These are phyloP conservation scores for Helogale parvula DNA, from an alignment of 2,113 vertebrate species.

Conservation along the genomic window DNA sequence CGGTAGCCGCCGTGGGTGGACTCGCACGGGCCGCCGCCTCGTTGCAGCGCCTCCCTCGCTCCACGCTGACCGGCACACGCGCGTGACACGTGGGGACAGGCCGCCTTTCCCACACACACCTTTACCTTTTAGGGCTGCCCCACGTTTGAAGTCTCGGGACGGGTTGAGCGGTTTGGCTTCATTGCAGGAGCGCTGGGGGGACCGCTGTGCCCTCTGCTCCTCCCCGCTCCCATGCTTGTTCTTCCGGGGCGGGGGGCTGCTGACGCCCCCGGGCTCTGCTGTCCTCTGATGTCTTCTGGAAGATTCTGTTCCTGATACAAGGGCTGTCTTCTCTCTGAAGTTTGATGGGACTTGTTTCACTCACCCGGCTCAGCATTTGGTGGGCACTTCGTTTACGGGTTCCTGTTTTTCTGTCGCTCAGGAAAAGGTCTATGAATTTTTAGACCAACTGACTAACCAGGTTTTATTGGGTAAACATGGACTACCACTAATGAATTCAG, in stretches of 20 bases:
- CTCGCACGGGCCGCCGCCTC: accelerated
- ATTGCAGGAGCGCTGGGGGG: neutral
- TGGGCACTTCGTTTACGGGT: too few relatives aligned
- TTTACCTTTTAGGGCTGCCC: neutral
- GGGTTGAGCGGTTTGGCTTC: neutral
- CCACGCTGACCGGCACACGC: accelerated
- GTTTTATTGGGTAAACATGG: neutral
- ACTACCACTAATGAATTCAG: neutral
- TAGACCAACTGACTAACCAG: neutral
- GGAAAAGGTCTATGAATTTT: neutral
- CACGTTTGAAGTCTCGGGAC: neutral
- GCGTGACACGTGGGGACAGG: accelerated
- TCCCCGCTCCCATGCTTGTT: too few relatives aligned
- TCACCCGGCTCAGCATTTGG: neutral
- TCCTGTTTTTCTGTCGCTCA: neutral
- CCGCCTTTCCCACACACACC: neutral
- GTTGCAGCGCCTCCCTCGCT: accelerated
- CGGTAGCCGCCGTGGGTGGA: accelerated
- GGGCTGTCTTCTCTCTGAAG: neutral
- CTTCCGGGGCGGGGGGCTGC: accelerated
- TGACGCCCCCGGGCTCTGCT: neutral
- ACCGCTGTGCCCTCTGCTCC: neutral
- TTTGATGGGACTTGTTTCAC: neutral
- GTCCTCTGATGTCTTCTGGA: neutral
- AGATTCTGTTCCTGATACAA: accelerated